These are phyloP conservation scores for Saccostrea glomerata DNA, from an alignment of 1,140 invertebrate species.

Conservation along the genomic window DNA sequence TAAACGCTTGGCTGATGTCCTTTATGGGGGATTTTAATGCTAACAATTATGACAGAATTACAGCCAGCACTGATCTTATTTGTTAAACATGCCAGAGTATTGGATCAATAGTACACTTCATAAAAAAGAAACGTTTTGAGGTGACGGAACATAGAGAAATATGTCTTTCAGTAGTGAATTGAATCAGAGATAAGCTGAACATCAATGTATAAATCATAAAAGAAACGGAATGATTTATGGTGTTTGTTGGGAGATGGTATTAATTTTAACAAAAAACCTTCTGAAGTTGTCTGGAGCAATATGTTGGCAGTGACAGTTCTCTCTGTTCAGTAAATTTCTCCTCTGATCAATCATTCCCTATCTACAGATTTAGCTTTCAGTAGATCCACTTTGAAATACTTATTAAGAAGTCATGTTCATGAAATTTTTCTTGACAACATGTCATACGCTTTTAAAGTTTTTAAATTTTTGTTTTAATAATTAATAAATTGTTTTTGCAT, in stretches of 20 bases:
- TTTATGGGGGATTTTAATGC: constrained; percentile 11
- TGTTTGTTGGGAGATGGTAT: neutral
- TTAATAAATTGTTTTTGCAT: too few species aligned
- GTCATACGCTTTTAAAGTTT: too few species aligned
- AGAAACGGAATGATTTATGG: neutral
- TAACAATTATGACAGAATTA: constrained; percentile 32
- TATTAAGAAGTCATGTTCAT: too few species aligned
- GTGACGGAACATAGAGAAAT: neutral
- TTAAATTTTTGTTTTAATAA: too few species aligned
- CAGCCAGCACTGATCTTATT: constrained; percentile 25
- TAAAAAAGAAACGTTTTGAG: neutral
- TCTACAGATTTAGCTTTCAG: too few species aligned
- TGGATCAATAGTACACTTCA: constrained; percentile 15
- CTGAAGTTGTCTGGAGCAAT: neutral
- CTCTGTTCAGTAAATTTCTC: neutral
- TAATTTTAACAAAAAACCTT: neutral
- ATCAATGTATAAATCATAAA: neutral
- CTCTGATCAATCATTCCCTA: neutral
- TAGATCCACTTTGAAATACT: too few species aligned
- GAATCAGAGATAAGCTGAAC: neutral
- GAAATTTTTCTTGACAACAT: too few species aligned
- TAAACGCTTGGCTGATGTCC: neutral
- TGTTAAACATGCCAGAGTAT: constrained; percentile 8
- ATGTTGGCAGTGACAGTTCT: neutral
- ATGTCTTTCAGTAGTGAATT: neutral